Percentiles rank a stretch among this genome's conserved stretches.
Evolutionary conservation across 1,140 invertebrate species (phyloP).

Genomic region (Solenopsis fugax): DNA sequence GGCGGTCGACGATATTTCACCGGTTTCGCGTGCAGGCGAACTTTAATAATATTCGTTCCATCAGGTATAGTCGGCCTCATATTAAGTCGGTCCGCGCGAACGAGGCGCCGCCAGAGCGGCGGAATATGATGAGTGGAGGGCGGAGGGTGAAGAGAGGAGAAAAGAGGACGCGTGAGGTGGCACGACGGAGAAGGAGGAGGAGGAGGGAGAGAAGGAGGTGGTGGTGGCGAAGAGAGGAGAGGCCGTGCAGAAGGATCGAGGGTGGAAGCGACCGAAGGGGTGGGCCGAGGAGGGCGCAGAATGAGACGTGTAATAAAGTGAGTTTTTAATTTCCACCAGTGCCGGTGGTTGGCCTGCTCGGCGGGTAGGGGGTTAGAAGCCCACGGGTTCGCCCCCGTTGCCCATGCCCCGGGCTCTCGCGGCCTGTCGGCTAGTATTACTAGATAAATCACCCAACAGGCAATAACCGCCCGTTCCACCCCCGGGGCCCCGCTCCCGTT

Average conservation of each 20-base stretch:
- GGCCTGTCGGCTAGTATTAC: conserved; percentile 87
- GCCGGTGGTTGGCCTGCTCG: conserved; percentile 79
- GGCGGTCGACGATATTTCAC: conserved; percentile 84
- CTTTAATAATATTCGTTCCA: conserved; percentile 87
- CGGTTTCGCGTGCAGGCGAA: conserved; percentile 84
- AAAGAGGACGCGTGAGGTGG: conserved; percentile 52
- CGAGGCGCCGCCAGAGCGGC: conserved; percentile 63
- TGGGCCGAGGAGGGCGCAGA: conserved; percentile 75
- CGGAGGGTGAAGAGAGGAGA: conserved; percentile 29
- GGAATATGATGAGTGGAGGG: conserved; percentile 69
- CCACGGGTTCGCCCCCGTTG: conserved; percentile 72
- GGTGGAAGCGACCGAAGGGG: conserved; percentile 42
- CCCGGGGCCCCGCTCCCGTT: conserved; percentile 55
- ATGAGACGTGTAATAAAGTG: conserved; percentile 87
- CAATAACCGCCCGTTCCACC: conserved; percentile 83
- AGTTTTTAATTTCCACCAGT: conserved; percentile 87
- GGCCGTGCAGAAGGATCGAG: conserved; percentile 56
- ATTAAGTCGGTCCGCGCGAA: conserved; percentile 83
- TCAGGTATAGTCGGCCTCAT: conserved; percentile 85
- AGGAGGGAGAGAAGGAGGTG: not conserved
- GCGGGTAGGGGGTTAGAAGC: conserved; percentile 79
- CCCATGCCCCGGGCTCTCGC: conserved; percentile 78
- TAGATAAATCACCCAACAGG: conserved; percentile 87
- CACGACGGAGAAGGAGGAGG: not conserved
- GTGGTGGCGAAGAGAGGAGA: conserved; percentile 43